A percentile compares a stretch with the other conserved stretches of the same genome.
Conservation (phyloP, 2,113 vertebrate genomes). For the Abramis brama region DNA sequence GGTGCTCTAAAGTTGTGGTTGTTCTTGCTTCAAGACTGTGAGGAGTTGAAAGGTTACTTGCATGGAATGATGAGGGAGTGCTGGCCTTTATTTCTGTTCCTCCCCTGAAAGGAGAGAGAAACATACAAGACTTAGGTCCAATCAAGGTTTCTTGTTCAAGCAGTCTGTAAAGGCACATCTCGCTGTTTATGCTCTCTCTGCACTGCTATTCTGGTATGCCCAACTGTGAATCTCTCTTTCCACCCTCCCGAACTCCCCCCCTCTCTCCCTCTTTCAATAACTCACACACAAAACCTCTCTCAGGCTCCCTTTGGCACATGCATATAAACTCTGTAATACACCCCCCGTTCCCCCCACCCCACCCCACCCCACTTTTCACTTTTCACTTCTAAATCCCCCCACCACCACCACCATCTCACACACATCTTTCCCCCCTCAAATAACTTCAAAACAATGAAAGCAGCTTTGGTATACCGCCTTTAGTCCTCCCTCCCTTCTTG, state of each 20-base stretch:
- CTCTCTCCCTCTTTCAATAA: slow-evolving; percentile 43
- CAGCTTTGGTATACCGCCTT: slow-evolving; percentile 47
- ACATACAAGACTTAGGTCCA: slow-evolving; percentile 17
- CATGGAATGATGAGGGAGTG: slow-evolving; percentile 40
- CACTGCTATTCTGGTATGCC: slow-evolving; percentile 60
- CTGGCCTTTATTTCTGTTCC: slow-evolving; percentile 22
- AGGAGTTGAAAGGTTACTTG: slow-evolving; percentile 36
- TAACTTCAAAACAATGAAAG: slow-evolving; percentile 69
- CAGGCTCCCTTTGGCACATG: slow-evolving; percentile 61
- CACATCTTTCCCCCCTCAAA: slow-evolving; percentile 59
- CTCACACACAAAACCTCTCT: slow-evolving; percentile 57
- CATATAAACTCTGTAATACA: slow-evolving; percentile 61
- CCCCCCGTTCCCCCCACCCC: background rate
- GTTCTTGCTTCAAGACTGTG: slow-evolving; percentile 20
- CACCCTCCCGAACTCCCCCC: slow-evolving; percentile 54
- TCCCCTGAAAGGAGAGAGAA: slow-evolving; percentile 30
- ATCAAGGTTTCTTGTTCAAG: slow-evolving; percentile 29
- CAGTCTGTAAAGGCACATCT: slow-evolving; percentile 38
- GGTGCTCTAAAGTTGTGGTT: background rate
- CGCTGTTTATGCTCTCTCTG: slow-evolving; percentile 29
- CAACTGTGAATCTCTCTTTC: slow-evolving; percentile 52
- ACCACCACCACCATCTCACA: slow-evolving; percentile 60
- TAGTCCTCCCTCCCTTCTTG: slow-evolving; percentile 42
- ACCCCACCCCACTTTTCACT: too few species aligned
- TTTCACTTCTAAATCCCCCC: slow-evolving; percentile 51